Percentiles rank a stretch among this genome's conserved stretches.
Conservation (phyloP, 2,113 vertebrate species). For the Gorsachius goisagi region DNA sequence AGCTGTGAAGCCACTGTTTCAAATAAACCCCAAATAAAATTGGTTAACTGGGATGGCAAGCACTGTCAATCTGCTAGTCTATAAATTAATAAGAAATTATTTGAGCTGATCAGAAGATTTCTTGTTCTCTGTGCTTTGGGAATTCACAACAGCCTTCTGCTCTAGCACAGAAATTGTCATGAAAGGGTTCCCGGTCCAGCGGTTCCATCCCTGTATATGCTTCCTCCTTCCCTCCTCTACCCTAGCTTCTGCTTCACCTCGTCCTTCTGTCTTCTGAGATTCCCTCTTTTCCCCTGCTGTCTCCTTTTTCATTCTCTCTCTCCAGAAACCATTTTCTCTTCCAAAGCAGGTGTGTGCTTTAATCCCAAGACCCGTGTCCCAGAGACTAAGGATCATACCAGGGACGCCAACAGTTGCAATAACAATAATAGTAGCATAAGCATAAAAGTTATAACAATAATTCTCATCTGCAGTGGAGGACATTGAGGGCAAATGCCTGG, state of each 20-base stretch:
- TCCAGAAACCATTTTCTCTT: not conserved
- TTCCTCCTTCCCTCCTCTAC: not conserved
- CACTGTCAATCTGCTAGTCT: not conserved
- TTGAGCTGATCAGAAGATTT: not conserved
- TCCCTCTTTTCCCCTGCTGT: not conserved
- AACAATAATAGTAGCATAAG: not conserved
- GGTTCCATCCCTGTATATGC: not conserved
- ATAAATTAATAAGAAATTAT: not conserved
- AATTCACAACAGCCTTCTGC: not conserved
- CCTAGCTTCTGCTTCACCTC: not conserved
- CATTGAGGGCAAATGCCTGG: not conserved
- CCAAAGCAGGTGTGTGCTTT: not conserved
- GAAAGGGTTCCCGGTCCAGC: not conserved
- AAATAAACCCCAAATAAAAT: not conserved
- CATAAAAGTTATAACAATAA: not conserved
- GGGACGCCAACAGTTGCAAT: not conserved
- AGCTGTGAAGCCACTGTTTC: not conserved
- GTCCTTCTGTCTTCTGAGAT: not conserved
- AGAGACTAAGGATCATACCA: not conserved
- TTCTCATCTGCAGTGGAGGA: not conserved
- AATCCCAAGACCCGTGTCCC: not conserved
- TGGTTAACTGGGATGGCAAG: not conserved
- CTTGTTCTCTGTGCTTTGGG: not conserved
- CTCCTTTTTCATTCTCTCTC: not conserved
- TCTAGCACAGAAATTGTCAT: not conserved